phyloP scores from a whole-genome alignment of 2,797 vertebrate genomes.

The Sebastes glaucus region DNA sequence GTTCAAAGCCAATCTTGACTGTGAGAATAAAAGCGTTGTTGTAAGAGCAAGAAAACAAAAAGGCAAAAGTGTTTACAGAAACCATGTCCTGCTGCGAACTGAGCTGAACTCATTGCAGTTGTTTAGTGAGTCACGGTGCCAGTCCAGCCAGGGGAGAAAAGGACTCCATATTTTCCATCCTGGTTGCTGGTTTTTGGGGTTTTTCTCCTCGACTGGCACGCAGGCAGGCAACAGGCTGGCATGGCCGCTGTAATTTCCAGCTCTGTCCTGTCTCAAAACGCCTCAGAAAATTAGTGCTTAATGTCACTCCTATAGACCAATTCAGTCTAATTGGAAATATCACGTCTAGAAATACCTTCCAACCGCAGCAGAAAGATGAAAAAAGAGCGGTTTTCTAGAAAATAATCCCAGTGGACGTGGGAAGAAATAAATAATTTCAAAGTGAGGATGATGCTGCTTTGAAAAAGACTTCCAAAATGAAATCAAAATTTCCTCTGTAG shows the following conservation, averaged over 20 bases:
- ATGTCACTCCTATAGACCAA: constrained; percentile 41
- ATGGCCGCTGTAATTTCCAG: constrained; percentile 59
- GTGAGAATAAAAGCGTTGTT: constrained; percentile 15
- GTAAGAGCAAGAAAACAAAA: constrained; percentile 31
- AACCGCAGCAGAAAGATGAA: constrained; percentile 21
- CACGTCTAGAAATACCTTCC: constrained; percentile 50
- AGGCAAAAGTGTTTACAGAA: constrained; percentile 51
- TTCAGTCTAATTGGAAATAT: constrained; percentile 53
- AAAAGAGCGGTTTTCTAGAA: constrained; percentile 4
- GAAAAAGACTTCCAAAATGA: constrained; percentile 41
- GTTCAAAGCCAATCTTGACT: background rate
- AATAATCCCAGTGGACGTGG: constrained; percentile 11
- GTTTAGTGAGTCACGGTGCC: constrained; percentile 68
- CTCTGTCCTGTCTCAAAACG: constrained; percentile 58
- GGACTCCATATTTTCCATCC: constrained; percentile 62
- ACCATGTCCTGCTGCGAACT: constrained; percentile 53
- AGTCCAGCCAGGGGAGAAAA: constrained; percentile 50
- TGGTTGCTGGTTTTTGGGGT: constrained; percentile 21
- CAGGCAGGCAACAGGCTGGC: constrained; percentile 48
- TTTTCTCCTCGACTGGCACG: constrained; percentile 43
- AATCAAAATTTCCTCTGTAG: constrained; percentile 57
- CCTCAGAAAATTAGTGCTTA: constrained; percentile 39
- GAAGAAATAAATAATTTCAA: constrained; percentile 34
- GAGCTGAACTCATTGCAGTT: constrained; percentile 57
- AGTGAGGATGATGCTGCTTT: constrained; percentile 23